Evolutionary conservation across 2,113 vertebrate genomes (phyloP).

Genomic region (Megaptera novaeangliae): DNA sequence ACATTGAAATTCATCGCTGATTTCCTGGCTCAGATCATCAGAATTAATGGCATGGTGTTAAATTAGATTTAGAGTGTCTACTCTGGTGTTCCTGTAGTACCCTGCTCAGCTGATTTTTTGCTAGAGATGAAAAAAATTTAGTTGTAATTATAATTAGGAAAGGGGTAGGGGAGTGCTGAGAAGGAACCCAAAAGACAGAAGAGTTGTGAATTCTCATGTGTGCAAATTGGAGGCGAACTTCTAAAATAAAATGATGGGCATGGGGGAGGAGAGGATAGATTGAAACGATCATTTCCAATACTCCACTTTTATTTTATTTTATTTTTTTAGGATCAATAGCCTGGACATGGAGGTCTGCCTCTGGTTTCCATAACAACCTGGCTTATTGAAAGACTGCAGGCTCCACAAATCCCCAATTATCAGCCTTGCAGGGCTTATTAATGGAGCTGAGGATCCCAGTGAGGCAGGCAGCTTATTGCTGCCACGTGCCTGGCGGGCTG

Average conservation of each 20-base stretch:
- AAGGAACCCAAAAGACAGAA: neutral
- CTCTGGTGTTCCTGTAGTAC: constrained; percentile 35
- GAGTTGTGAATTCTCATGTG: constrained; percentile 36
- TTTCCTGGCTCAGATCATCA: constrained; percentile 51
- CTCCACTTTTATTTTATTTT: constrained; percentile 69
- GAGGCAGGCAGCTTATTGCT: constrained; percentile 78
- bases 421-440: constrained; percentile 80
- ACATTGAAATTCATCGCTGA: constrained; percentile 50
- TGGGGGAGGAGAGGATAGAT: constrained; percentile 44
- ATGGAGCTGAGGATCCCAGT: constrained; percentile 65
- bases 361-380: constrained; percentile 84
- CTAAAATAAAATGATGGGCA: constrained; percentile 28
- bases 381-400: constrained; percentile 76
- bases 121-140: constrained; percentile 46
- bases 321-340: constrained; percentile 75
- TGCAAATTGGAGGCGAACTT: constrained; percentile 22
- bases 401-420: constrained; percentile 81
- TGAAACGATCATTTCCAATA: constrained; percentile 61
- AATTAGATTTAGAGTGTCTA: constrained; percentile 56
- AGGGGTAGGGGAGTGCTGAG: neutral
- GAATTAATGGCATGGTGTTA: constrained; percentile 56
- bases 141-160: constrained; percentile 60
- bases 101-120: constrained; percentile 52
- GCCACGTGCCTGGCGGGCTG: constrained; percentile 74
- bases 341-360: constrained; percentile 74